Conservation (phyloP, 2,113 vertebrate species). For the Empidonax alnorum region DNA sequence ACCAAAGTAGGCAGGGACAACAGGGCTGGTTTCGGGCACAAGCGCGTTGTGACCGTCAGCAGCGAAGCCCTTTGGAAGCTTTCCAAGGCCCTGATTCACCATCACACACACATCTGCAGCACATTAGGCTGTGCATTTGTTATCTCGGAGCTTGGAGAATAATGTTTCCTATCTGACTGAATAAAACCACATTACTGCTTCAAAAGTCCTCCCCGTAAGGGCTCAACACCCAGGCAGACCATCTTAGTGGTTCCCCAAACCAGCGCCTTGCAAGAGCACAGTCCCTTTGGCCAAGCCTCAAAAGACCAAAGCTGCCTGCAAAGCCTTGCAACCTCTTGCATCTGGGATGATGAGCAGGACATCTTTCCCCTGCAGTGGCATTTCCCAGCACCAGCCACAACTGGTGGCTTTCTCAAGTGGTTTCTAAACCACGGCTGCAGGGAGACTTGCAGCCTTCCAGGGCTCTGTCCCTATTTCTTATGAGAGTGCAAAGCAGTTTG, state of each 20-base stretch:
- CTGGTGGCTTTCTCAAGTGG: background rate
- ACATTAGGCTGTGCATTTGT: constrained; percentile 39
- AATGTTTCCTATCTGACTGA: constrained; percentile 9
- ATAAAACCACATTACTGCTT: constrained; percentile 32
- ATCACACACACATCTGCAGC: constrained; percentile 57
- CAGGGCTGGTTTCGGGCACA: background rate
- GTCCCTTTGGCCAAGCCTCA: background rate
- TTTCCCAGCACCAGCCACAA: background rate
- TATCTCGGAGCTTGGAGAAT: constrained; percentile 27
- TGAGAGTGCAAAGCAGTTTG: background rate
- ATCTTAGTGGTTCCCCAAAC: background rate
- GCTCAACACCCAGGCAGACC: background rate
- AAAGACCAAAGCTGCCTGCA: background rate
- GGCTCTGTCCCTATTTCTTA: background rate
- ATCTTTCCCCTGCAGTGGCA: background rate
- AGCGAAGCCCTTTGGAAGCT: constrained; percentile 34
- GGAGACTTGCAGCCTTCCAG: background rate
- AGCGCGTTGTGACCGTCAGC: background rate
- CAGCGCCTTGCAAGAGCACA: background rate
- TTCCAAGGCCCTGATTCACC: constrained; percentile 62
- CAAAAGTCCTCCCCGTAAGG: background rate
- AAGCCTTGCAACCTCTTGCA: background rate
- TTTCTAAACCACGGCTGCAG: background rate
- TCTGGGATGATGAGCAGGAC: background rate
- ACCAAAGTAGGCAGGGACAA: constrained; percentile 22